Evolutionary conservation across 2,797 vertebrate species (phyloP).

Genomic region (Sebastes kiyomatsui): DNA sequence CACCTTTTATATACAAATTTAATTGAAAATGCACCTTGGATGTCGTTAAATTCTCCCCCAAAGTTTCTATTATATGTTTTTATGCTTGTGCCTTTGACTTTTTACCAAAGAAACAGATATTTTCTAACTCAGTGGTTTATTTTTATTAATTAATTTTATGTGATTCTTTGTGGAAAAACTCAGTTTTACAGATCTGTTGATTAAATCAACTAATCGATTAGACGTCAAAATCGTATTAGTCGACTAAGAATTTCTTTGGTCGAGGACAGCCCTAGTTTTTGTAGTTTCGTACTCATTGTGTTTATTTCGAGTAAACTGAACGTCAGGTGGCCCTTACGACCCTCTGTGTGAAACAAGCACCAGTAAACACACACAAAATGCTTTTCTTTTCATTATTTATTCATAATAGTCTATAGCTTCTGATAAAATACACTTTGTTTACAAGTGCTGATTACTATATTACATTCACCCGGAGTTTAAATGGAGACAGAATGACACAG

Average conservation of each 20-base stretch:
- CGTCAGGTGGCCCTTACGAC: background rate
- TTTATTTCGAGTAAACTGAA: background rate
- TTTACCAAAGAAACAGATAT: background rate
- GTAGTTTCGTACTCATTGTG: background rate
- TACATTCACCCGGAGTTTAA: slow-evolving; percentile 87
- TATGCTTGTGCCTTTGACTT: background rate
- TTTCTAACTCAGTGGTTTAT: background rate
- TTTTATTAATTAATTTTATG: background rate
- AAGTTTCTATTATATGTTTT: background rate
- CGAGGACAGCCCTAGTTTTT: no score
- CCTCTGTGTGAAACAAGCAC: background rate
- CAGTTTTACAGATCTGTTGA: no score
- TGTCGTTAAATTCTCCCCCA: background rate
- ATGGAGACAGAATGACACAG: slow-evolving; percentile 77
- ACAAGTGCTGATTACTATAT: slow-evolving; percentile 87
- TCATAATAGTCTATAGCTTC: slow-evolving; percentile 79
- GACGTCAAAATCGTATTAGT: no score
- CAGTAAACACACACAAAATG: slow-evolving; percentile 1
- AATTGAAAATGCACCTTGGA: background rate
- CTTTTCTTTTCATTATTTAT: slow-evolving; percentile 77
- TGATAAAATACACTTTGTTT: slow-evolving; percentile 87
- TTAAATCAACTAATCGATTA: no score
- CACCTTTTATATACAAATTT: no score
- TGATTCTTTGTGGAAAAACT: background rate
- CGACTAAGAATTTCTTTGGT: no score